phyloP scores from a whole-genome alignment of 2,797 vertebrate species.

The Limosa lapponica region DNA sequence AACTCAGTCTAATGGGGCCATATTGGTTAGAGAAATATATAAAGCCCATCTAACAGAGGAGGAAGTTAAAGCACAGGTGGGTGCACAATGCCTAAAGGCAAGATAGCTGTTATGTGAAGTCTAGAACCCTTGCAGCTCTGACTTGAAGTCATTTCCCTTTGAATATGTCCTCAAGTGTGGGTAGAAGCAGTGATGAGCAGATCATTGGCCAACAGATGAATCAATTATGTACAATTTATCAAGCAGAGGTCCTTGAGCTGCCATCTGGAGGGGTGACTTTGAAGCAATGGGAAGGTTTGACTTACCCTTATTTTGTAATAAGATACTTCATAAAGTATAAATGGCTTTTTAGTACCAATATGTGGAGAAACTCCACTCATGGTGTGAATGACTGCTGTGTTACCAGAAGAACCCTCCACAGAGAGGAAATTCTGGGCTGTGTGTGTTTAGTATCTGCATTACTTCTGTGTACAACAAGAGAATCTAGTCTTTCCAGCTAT shows the following conservation, averaged over 20 bases:
- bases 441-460: neutral
- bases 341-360: neutral
- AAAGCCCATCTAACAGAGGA: neutral
- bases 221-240: neutral
- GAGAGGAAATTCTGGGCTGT: neutral
- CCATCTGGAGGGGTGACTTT: neutral
- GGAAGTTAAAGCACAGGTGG: accelerated
- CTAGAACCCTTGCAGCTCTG: neutral
- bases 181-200: neutral
- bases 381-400: neutral
- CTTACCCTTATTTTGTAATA: neutral
- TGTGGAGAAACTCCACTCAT: neutral
- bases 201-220: neutral
- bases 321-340: neutral
- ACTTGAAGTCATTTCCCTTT: neutral
- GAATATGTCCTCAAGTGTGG: accelerated
- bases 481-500: neutral
- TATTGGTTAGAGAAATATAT: accelerated
- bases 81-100: accelerated
- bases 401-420: neutral
- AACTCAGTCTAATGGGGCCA: accelerated
- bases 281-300: neutral
- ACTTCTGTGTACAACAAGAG: neutral
- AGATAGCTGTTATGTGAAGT: accelerated
- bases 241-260: neutral